Base-by-base conservation (phyloP, 1,140 invertebrate genomes). In the Lucilia cuprina region DNA sequence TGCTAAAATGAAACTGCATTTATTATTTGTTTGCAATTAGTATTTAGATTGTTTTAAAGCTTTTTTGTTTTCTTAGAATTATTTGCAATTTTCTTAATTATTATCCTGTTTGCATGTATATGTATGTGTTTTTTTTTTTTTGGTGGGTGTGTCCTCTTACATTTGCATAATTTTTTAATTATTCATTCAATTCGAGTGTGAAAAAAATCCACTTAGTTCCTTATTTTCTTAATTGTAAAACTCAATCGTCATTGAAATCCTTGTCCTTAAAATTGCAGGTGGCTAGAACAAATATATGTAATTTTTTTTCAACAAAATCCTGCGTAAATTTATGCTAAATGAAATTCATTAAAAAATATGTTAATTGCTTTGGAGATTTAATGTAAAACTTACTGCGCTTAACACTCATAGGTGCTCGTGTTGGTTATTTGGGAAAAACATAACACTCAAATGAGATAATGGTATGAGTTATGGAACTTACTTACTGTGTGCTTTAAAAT, bases 161-260 rank as follows among this genome's bases (percentile, higher is more conserved):
- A 77, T 78, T 78, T 78, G 41, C 75, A 78, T 78, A 78, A 78
- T 78, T 78, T 47, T 47, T 78, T 78, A 78, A 78, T 78, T 78
- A 78, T 78, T 78, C 75, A 19, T 19, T 17, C 75, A 78, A 78
- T 78, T 78, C 65, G 65, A 70, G 65, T 78, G 35, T 78, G 47
- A 78, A 30, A 30, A 78, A 47, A 78, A 19, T 60, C n/a, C 74
- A 34, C 75, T 34, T 75, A 10, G 5, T n/a, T n/a, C 41, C 41
- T 21, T 5, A 0, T 25, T 70, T 25, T 1, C 25, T 70, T 70
- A 70, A 70, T 70, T 70, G 65, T 25, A 9, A 10, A 70, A 70
- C 10, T 70, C 19, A 21, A 3, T 9, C n/a, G 19, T 10, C 19
- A 9, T 70, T 70, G n/a, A 70, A 70, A 10, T 30, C 25, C 25